Evolutionary conservation across 2,888 invertebrate species (phyloP), one percentile per base, ranked within the genome.

Genomic region (Eupelmus urozonus): DNA sequence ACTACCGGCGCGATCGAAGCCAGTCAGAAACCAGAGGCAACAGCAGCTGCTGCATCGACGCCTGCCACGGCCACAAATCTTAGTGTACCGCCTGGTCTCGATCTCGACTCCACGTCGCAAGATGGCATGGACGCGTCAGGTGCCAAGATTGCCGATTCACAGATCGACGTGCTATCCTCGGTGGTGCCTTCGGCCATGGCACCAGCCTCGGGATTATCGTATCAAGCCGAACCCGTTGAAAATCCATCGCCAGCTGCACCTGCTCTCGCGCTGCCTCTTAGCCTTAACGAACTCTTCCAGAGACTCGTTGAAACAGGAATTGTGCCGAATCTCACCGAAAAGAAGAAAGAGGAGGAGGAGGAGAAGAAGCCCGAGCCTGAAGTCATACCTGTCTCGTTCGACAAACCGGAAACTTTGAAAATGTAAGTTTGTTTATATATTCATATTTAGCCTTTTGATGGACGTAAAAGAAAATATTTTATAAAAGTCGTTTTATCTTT

Each of bases 261-360:
- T 16, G 80, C 86, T 11, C 86, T 91, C 0, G 87, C 90, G 23
- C 78, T 86, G 60, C 86, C 88, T 20, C 88, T 94, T 2, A 95
- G 97, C 85, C 95, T 98, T 25, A 94, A 93, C 80, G 96, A 96
- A 82, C 90, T 98, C 27, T 96, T 97, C 87, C 94, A 95, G 80
- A 96, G 96, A 88, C 90, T 98, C 5, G 94, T 97, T 0, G 95
- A 95, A 0, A 95, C 95, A 1, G 98, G 96, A 18, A 94, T 96
- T 63, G 93, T 96, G 53, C 93, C 91, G 2, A 87, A 85, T 67
- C 83, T 88, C 9, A 76, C 85, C 0, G 85, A 87, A 60, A 82
- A 83, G 40, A 87, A 87, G 79, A 89, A 87, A 69, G 84, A 77
- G 11, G 86, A 86, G 62, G 87, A 88, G 72, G 85, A 88, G 81